Conservation (phyloP, 2,797 vertebrate species). For the Luscinia luscinia region DNA sequence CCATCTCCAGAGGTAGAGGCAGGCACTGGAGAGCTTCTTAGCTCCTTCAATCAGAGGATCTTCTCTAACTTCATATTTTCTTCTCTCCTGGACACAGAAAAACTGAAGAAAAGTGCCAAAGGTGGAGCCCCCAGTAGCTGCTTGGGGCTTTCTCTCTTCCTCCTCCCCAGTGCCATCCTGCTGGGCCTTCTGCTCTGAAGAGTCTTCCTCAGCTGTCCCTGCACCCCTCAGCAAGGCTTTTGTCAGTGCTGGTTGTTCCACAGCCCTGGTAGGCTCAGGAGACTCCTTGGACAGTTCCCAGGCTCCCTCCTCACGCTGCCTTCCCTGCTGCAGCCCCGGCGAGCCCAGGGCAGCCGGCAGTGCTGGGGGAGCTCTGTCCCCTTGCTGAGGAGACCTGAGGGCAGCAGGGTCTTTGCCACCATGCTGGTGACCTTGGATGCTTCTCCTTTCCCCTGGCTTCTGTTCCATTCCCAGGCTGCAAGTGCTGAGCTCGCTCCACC, state of each 20-base stretch:
- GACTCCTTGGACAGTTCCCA: not conserved
- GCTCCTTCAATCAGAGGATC: too few relatives aligned
- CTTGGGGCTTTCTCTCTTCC: not conserved
- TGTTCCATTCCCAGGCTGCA: not conserved
- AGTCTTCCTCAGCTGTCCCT: not conserved
- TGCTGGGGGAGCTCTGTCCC: not conserved
- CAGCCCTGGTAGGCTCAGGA: not conserved
- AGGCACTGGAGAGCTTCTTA: not conserved
- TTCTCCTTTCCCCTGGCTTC: not conserved
- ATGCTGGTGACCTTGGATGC: not conserved
- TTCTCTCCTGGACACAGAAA: not conserved
- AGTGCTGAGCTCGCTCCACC: not conserved
- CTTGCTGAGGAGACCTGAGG: not conserved
- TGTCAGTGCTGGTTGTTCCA: not conserved
- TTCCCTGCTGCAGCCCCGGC: not conserved
- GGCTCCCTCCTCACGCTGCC: not conserved
- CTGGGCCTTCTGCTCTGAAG: conserved; percentile 51
- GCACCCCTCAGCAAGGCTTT: conserved; percentile 10
- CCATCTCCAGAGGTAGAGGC: too few relatives aligned
- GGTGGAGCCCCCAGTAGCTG: not conserved
- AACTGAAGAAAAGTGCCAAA: not conserved
- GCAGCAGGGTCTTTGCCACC: conserved; percentile 1
- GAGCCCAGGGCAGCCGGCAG: not conserved
- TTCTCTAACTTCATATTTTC: too few relatives aligned
- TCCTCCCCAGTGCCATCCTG: conserved; percentile 20